phyloP scores from a whole-genome alignment of 35 echinoderm and acorn worm species.

The Apostichopus californicus region DNA sequence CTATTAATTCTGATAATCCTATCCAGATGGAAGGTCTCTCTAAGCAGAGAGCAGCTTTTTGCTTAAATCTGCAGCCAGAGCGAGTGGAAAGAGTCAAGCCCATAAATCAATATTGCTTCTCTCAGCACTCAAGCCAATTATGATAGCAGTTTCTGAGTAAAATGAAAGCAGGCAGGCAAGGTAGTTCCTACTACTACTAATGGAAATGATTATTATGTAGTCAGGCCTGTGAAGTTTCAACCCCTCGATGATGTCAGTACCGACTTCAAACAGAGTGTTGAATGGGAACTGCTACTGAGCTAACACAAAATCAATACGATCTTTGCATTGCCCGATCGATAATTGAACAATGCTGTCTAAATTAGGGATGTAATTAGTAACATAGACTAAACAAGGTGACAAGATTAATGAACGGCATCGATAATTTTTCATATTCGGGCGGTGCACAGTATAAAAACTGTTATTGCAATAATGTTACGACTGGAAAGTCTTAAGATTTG shows the following conservation, averaged over 20 bases:
- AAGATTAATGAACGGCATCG: background rate
- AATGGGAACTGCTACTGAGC: too few relatives aligned
- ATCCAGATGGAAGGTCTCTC: background rate
- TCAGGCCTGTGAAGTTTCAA: too few relatives aligned
- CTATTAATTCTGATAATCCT: background rate
- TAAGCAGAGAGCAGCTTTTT: too few relatives aligned
- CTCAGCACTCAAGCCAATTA: background rate
- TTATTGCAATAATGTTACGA: too few relatives aligned
- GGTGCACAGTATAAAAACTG: too few relatives aligned
- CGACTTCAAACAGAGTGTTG: too few relatives aligned
- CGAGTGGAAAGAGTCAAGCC: background rate
- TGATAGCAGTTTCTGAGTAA: too few relatives aligned
- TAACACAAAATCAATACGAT: background rate
- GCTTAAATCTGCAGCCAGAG: background rate
- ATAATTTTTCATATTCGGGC: background rate
- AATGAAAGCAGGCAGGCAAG: too few relatives aligned
- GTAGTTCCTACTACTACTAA: too few relatives aligned
- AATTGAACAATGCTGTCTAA: conserved; percentile 9
- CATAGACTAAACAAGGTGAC: background rate
- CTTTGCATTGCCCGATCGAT: background rate
- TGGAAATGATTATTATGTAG: too few relatives aligned
- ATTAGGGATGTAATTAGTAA: conserved; percentile 38
- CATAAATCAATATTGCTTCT: background rate
- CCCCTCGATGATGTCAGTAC: too few relatives aligned
- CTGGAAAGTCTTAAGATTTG: too few relatives aligned